Conservation (phyloP, 2,797 vertebrate genomes). For the Sorex maritimensis region DNA sequence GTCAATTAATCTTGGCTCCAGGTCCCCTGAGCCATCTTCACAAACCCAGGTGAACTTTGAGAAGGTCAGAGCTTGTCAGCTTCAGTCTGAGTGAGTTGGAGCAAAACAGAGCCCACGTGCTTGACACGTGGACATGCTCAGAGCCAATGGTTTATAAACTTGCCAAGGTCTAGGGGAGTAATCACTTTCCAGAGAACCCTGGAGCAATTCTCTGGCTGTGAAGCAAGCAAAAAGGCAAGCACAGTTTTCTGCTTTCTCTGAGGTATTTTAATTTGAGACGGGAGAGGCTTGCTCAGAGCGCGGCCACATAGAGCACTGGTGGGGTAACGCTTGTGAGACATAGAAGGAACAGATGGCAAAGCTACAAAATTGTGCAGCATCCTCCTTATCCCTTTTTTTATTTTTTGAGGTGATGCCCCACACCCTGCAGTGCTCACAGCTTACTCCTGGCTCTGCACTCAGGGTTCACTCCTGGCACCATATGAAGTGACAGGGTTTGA, state of each 20-base stretch:
- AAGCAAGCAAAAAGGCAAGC: not conserved
- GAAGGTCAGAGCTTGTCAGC: slow-evolving; percentile 45
- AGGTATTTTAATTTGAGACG: not conserved
- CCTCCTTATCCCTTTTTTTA: too few species aligned
- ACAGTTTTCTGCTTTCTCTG: not conserved
- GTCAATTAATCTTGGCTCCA: not conserved
- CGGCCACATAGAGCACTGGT: not conserved
- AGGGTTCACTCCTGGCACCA: too few species aligned
- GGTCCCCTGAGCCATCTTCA: not conserved
- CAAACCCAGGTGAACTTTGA: slow-evolving; percentile 54
- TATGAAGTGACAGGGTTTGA: too few species aligned
- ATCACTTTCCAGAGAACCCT: slow-evolving; percentile 11
- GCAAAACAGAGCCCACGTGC: slow-evolving; percentile 59
- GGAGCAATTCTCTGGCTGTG: not conserved
- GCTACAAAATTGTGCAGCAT: not conserved
- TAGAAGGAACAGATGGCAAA: not conserved
- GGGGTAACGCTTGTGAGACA: not conserved
- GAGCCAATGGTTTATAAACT: slow-evolving; percentile 47
- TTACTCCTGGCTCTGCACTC: too few species aligned
- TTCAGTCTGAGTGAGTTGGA: slow-evolving; percentile 40
- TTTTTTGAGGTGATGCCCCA: too few species aligned
- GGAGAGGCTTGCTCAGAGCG: not conserved
- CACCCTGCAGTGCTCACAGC: too few species aligned
- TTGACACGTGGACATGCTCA: slow-evolving; percentile 57
- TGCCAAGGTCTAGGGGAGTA: slow-evolving; percentile 55